Evolutionary conservation across 2,888 invertebrate species (phyloP).

Genomic region (Steinernema scapterisci): DNA sequence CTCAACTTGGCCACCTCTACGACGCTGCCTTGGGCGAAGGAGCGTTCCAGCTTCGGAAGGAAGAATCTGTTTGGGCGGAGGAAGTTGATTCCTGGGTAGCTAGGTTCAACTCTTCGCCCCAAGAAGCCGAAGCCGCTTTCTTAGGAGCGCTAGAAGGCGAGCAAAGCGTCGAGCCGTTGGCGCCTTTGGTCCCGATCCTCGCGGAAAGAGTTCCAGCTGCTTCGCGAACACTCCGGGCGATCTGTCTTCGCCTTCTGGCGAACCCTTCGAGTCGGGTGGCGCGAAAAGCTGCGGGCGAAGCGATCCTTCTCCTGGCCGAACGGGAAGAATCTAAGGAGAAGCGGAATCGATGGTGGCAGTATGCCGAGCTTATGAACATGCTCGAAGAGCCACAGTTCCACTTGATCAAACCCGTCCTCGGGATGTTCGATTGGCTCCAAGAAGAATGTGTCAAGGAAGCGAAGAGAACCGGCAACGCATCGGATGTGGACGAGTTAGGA

Average conservation of each 20-base stretch:
- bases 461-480: no score
- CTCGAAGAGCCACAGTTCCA: conserved; percentile 56
- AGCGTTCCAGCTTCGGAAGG: background rate
- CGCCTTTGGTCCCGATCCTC: background rate
- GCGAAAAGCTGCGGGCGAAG: background rate
- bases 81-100: background rate
- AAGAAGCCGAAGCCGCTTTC: background rate
- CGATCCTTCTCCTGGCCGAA: conserved; percentile 21
- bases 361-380: conserved; percentile 44
- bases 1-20: background rate
- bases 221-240: background rate
- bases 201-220: background rate
- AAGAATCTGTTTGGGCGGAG: background rate
- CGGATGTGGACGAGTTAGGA: background rate
- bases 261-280: background rate
- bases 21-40: background rate
- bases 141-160: background rate
- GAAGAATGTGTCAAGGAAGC: background rate
- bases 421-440: conserved; percentile 8
- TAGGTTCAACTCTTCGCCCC: background rate
- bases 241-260: background rate
- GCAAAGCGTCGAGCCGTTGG: background rate
- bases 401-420: background rate
- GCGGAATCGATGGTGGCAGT: conserved; percentile 39
- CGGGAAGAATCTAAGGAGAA: background rate